Evolutionary conservation across 1,140 invertebrate species (phyloP).

Genomic region (Sesamia nonagrioides): DNA sequence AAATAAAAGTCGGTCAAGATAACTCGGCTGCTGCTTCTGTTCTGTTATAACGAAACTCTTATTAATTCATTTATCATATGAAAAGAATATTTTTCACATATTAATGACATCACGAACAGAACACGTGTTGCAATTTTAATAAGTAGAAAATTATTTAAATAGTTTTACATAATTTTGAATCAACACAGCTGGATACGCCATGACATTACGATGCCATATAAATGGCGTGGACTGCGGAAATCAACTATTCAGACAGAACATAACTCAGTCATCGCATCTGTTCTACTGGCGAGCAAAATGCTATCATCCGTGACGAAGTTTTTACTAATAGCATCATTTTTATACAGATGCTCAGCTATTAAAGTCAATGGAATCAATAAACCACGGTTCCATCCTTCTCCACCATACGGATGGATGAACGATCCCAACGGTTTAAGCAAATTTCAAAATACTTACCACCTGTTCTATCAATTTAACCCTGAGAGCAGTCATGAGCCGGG

Average conservation of each 20-base stretch:
- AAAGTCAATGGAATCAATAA: slow-evolving; percentile 46
- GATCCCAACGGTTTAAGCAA: slow-evolving; percentile 83
- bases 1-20: too few species aligned
- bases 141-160: slow-evolving; percentile 8
- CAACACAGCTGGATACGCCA: not conserved
- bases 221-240: not conserved
- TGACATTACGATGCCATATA: slow-evolving; percentile 23
- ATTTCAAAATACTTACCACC: slow-evolving; percentile 71
- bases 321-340: slow-evolving; percentile 1
- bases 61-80: too few species aligned
- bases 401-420: slow-evolving; percentile 81
- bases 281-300: not conserved
- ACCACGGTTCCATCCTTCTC: slow-evolving; percentile 73
- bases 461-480: slow-evolving; percentile 82
- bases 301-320: not conserved
- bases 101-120: too few species aligned
- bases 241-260: slow-evolving; percentile 7
- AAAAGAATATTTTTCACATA: too few species aligned
- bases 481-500: slow-evolving; percentile 62
- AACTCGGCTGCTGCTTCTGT: too few species aligned
- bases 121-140: too few species aligned
- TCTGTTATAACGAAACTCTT: too few species aligned
- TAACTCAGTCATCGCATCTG: not conserved
- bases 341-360: not conserved
- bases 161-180: slow-evolving; percentile 7